Evolutionary conservation across 2,797 vertebrate genomes (phyloP), one percentile per base, ranked within the genome.

Genomic region (Potorous gilbertii): DNA sequence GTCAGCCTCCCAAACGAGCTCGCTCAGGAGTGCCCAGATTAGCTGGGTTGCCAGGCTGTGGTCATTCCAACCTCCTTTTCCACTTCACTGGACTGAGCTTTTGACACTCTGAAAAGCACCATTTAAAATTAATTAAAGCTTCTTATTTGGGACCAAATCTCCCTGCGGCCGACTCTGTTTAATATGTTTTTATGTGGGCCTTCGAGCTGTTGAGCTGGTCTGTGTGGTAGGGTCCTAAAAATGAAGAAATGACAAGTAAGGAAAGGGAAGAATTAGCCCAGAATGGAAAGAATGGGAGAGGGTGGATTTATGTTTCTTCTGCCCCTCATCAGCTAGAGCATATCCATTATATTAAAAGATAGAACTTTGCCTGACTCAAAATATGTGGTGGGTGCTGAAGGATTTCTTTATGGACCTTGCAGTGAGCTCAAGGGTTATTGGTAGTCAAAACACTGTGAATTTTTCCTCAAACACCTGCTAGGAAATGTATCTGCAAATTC

Each of bases 91-190:
- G 99, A 98, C 98, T 99, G 99, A 99, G 99, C 99, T 99, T 99
- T 98, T 98, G 99, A 99, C 99, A 98, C 98, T 99, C 98, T 99
- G 98, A 99, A 99, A 99, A 99, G 99, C 99, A 99, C 99, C 99
- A 99, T 99, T 99, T 99, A 99, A 99, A 99, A 99, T 99, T 99
- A 99, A 99, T 99, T 99, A 99, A 99, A 99, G 98, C 98, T 99
- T 98, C 98, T 99, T 98, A 98, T 99, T 99, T 99, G 98, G 98
- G 98, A 99, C 99, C 98, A 99, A 99, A 99, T 99, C 99, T 99
- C 98, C 96, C 97, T 56, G 54, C 97, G 98, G 96, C 94, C 55
- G 95, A 97, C 97, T 96, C 95, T 94, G 96, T 98, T 98, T 97
- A 96, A 98, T 98, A 98, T 98, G 98, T 98, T 98, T 87, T 99